Evolutionary conservation across 1,140 invertebrate genomes (phyloP), one percentile per base, ranked within the genome.

Genomic region (Ips nitidus): DNA sequence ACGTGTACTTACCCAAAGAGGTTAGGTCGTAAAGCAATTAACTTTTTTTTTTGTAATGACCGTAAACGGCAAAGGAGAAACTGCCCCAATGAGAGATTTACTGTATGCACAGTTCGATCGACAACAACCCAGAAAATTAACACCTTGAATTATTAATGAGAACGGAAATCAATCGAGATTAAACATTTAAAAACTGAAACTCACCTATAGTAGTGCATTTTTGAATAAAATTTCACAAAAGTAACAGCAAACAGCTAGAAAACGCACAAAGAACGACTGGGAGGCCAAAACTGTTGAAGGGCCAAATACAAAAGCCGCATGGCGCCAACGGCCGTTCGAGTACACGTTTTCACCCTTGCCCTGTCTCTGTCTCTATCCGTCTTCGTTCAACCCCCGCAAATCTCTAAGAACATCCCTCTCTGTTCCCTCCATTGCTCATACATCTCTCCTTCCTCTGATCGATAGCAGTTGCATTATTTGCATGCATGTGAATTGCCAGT

Each of bases 381-480:
- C 52, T 55, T 36, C 5, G 8, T 55, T 55, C 52, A n/a, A 22
- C 8, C 52, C 52, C 37, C 37, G 36, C 36, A 55, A 55, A 8
- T 38, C n/a, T 22, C 52, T n/a, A 50, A 8, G 37, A 6, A 5
- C 52, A 37, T 55, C 52, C 37, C 37, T 38, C 5, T 55, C 52
- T 5, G 2, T 55, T 37, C 37, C 37, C n/a, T 55, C 5, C 8
- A 55, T 55, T 6, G 6, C 52, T 55, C 37, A 55, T 22, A 55
- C 8, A 55, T 55, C 52, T n/a, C 52, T 55, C 5, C 36, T 37
- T 5, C 52, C 8, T 5, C 5, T 6, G 52, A 55, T 55, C 52
- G 52, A 55, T 55, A 55, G 52, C 7, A 36, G 52, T 55, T 55
- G 52, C 52, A 55, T 37, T 55, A 50, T 50, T 50, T 50, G 45